A percentile compares a stretch with the other conserved stretches of the same genome.
These are phyloP conservation scores for Chrysogorgia sp. DNA, from an alignment of 92 coral and sea anemone species.

Conservation along the genomic window DNA sequence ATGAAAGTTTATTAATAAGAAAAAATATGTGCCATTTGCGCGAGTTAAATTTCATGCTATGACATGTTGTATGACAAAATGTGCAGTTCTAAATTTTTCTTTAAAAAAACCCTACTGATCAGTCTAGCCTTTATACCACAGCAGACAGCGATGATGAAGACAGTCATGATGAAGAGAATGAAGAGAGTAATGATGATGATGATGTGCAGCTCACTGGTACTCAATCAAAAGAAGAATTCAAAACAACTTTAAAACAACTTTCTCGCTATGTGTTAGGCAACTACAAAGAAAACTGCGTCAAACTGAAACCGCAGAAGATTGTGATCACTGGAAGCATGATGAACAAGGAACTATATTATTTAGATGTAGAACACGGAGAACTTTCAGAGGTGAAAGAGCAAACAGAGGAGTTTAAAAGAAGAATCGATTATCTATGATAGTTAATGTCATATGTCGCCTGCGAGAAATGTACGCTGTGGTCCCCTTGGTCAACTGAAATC, in stretches of 20 bases:
- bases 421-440: slow-evolving; percentile 37
- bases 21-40: too few relatives aligned
- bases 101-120: too few relatives aligned
- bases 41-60: too few relatives aligned
- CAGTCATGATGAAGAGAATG: background rate
- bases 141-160: background rate
- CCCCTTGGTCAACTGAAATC: background rate
- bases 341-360: slow-evolving; percentile 3
- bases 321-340: background rate
- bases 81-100: too few relatives aligned
- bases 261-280: slow-evolving; percentile 26
- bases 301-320: background rate
- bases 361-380: slow-evolving; percentile 32
- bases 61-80: too few relatives aligned
- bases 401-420: background rate
- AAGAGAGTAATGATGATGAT: background rate
- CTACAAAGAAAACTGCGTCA: background rate
- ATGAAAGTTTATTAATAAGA: too few relatives aligned
- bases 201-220: background rate
- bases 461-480: slow-evolving; percentile 11
- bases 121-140: background rate
- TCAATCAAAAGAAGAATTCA: slow-evolving; percentile 11
- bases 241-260: slow-evolving; percentile 11
- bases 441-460: slow-evolving; percentile 4
- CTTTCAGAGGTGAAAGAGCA: slow-evolving; percentile 13